Evolutionary conservation across 1,140 invertebrate genomes (phyloP).

Genomic region (Triops cancriformis): DNA sequence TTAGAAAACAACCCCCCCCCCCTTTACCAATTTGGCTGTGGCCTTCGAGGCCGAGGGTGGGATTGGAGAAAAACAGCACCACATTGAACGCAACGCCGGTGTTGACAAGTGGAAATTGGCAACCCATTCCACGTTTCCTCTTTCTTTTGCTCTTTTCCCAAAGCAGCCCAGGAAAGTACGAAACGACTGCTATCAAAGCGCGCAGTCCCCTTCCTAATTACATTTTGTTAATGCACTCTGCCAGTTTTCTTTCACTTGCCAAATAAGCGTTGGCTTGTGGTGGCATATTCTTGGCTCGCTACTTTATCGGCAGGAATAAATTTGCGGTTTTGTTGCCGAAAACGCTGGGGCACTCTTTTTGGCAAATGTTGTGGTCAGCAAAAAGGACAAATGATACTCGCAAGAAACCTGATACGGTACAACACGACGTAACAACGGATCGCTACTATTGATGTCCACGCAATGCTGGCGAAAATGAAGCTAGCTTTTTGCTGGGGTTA

Average conservation of each 20-base stretch:
- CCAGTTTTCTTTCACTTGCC: background rate
- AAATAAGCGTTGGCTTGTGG: background rate
- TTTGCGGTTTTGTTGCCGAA: background rate
- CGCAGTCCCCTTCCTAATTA: background rate
- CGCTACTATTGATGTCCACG: no score
- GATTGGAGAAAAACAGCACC: background rate
- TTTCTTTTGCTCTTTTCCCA: background rate
- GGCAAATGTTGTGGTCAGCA: no score
- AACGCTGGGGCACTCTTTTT: background rate
- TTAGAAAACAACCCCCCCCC: background rate
- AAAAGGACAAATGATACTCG: background rate
- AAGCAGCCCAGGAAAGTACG: no score
- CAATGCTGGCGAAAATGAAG: no score
- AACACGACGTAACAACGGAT: no score
- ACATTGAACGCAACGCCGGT: background rate
- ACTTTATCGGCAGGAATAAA: background rate
- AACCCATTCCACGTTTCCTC: background rate
- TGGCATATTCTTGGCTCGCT: background rate
- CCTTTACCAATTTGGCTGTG: background rate
- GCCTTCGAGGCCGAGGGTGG: background rate
- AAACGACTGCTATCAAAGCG: no score
- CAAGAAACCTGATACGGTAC: no score
- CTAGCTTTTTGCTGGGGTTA: no score
- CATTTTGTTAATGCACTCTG: background rate
- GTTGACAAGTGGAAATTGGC: constrained; percentile 13